Evolutionary conservation across 2,113 vertebrate species (phyloP), one percentile per base, ranked within the genome.

Genomic region (Xenopus laevis): DNA sequence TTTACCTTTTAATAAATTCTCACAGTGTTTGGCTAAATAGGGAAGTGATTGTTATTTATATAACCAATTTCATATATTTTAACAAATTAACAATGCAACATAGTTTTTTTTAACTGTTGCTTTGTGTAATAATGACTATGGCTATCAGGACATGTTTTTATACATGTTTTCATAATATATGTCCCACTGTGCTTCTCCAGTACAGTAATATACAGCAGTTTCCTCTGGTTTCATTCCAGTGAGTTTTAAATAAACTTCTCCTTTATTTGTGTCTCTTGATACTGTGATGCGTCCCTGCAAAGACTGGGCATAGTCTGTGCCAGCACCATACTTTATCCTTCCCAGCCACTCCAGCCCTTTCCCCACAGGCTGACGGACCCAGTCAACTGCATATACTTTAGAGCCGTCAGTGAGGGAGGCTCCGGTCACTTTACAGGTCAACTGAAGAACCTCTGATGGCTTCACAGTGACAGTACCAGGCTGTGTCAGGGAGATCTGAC

Each of bases 191-290:
- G 23, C 10, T 10, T 10, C 68, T 57, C 13, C 58, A 12, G 66
- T 13, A 55, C 66, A 68, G 10, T 55, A 68, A 33, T 68, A 0
- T 82, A 91, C 1, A 89, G 89, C 65, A 86, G 85, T 46, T 61
- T 89, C 2, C 83, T 87, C 6, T 81, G 71, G 65, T 78, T 80
- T 61, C 57, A 69, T 47, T 45, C 53, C 46, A 16, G 11, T 77
- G 55, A 77, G 46, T 62, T 73, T 47, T 16, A 78, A 61, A 17
- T 27, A 65, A 57, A 72, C 27, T 6, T 72, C 10, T 45, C 45
- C 71, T 13, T 50, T 78, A 63, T 11, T 44, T 11, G 15, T 16
- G 15, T 50, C 47, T 16, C 47, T 50, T 13, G 47, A 13, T 16
- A 50, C 11, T 50, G 47, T 50, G 8, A 13, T 50, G 33, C 8